Conservation (phyloP, 2,888 invertebrate species). For the Polydrusus cervinus region DNA sequence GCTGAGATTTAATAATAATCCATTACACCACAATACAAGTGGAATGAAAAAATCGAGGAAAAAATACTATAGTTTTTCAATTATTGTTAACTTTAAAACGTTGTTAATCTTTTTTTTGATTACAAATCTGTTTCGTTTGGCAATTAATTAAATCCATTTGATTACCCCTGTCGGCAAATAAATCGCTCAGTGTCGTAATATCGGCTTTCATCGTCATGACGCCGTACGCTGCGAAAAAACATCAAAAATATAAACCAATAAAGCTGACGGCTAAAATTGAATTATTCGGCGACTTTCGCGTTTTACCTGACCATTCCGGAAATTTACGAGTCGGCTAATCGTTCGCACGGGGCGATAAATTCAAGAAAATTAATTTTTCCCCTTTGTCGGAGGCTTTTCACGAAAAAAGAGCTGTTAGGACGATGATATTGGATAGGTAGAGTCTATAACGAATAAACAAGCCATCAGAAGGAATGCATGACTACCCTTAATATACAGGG, state of each 20-base stretch:
- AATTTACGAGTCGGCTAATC: slow-evolving; percentile 54
- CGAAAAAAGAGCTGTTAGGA: slow-evolving; percentile 44
- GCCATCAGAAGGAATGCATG: too few relatives aligned
- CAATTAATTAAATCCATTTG: slow-evolving; percentile 19
- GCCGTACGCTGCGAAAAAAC: slow-evolving; percentile 18
- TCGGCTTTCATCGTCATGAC: slow-evolving; percentile 33
- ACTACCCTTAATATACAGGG: too few relatives aligned
- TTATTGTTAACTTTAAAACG: too few relatives aligned
- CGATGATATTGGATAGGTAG: slow-evolving; percentile 35
- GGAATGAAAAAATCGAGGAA: too few relatives aligned
- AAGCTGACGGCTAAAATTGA: slow-evolving; percentile 53
- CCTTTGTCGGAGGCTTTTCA: slow-evolving; percentile 43
- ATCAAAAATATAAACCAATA: slow-evolving; percentile 55
- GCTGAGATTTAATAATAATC: too few relatives aligned
- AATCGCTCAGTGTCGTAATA: slow-evolving; percentile 27
- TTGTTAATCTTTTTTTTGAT: background rate
- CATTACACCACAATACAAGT: too few relatives aligned
- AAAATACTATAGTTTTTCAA: too few relatives aligned
- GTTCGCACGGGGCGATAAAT: slow-evolving; percentile 55
- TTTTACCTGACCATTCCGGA: slow-evolving; percentile 55
- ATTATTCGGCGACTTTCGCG: slow-evolving; percentile 54
- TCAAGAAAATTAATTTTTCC: slow-evolving; percentile 57
- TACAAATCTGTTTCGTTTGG: background rate
- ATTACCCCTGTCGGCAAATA: slow-evolving; percentile 20
- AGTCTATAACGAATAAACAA: background rate